phyloP scores from a whole-genome alignment of 2,113 vertebrate genomes.

The Odontophorus gujanensis region DNA sequence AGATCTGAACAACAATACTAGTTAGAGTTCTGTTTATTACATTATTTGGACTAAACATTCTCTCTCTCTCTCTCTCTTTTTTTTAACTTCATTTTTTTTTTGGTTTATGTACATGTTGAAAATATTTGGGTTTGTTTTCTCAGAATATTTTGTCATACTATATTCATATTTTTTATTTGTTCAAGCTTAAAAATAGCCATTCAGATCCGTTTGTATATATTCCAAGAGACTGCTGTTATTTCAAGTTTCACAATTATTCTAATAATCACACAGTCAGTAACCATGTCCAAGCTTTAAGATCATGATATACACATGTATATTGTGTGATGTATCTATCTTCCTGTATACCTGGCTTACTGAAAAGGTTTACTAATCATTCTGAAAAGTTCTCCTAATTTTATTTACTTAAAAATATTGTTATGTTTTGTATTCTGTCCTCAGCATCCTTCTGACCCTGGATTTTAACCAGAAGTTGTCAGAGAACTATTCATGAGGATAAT shows the following conservation, averaged over 20 bases:
- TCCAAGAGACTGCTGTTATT: background rate
- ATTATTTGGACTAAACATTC: background rate
- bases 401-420: background rate
- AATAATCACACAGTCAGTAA: background rate
- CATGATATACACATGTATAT: background rate
- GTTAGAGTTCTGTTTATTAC: background rate
- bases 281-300: background rate
- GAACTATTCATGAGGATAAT: background rate
- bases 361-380: background rate
- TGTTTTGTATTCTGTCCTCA: background rate
- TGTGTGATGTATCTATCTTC: background rate
- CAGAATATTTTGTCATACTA: background rate
- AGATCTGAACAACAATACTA: background rate
- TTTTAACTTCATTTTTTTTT: background rate
- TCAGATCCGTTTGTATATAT: background rate
- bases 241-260: background rate
- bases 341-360: background rate
- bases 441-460: background rate
- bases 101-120: background rate
- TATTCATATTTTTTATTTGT: background rate
- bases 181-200: background rate
- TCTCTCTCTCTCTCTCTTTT: no score
- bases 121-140: background rate
- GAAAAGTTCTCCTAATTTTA: background rate
- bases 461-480: background rate